These are phyloP conservation scores for Cardinalis cardinalis DNA, from an alignment of 2,113 vertebrate genomes.

Conservation along the genomic window DNA sequence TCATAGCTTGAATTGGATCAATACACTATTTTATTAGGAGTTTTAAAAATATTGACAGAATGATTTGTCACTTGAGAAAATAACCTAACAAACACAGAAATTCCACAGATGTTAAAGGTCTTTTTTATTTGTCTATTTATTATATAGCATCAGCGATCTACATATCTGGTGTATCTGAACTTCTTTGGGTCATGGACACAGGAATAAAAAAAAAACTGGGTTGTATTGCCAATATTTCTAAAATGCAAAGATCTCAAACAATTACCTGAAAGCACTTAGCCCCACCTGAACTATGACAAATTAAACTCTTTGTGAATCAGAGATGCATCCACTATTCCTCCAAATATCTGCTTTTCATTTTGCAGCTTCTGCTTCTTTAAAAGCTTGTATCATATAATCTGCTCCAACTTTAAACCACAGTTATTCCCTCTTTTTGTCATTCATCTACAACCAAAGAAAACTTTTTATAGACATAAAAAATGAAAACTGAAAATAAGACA, in stretches of 20 bases:
- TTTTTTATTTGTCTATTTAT: not conserved
- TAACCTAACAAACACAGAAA: not conserved
- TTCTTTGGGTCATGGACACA: not conserved
- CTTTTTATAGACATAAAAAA: not conserved
- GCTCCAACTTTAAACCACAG: not conserved
- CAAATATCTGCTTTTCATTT: not conserved
- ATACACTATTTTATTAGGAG: not conserved
- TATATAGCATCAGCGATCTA: not conserved
- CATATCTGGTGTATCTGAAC: not conserved
- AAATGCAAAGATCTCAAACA: not conserved
- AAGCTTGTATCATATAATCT: not conserved
- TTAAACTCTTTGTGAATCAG: not conserved
- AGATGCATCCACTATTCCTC: not conserved
- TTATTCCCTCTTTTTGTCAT: not conserved
- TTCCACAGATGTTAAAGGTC: not conserved
- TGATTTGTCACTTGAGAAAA: not conserved
- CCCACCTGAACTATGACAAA: not conserved
- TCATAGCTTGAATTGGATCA: not conserved
- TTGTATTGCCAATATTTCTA: not conserved
- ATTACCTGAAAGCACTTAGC: not conserved
- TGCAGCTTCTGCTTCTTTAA: not conserved
- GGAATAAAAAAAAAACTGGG: not conserved
- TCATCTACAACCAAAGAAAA: not conserved
- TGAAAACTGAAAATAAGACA: not conserved
- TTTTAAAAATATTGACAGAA: not conserved